Conservation (phyloP, 2,113 vertebrate species). For the Scatophagus argus region DNA sequence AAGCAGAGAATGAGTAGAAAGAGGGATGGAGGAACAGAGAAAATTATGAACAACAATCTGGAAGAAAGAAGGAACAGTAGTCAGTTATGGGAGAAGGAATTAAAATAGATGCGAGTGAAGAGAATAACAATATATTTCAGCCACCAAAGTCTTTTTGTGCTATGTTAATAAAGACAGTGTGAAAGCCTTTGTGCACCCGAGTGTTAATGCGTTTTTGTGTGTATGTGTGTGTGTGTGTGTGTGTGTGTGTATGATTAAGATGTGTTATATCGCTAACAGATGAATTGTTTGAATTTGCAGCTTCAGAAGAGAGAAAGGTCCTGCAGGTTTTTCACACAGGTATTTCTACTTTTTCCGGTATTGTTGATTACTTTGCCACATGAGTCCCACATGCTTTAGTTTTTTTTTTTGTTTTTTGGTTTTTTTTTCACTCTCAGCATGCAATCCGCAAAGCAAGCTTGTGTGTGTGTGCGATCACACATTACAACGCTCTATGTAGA, state of each 20-base stretch:
- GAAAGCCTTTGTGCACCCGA: constrained; percentile 20
- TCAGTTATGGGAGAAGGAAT: neutral
- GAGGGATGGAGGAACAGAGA: constrained; percentile 8
- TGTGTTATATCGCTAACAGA: constrained; percentile 73
- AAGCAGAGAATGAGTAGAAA: constrained; percentile 43
- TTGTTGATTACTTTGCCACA: constrained; percentile 65
- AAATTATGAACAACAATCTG: constrained; percentile 26
- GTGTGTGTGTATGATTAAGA: constrained; percentile 39
- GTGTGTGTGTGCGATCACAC: constrained; percentile 43
- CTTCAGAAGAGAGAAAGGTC: constrained; percentile 86
- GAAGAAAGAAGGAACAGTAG: constrained; percentile 6
- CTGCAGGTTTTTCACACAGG: constrained; percentile 84
- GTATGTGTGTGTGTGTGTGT: neutral
- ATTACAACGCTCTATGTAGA: constrained; percentile 16
- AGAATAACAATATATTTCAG: constrained; percentile 40
- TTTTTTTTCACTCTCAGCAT: constrained; percentile 64
- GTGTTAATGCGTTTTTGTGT: constrained; percentile 3
- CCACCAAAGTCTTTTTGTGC: constrained; percentile 17
- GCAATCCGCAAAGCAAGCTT: constrained; percentile 46
- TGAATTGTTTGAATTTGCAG: constrained; percentile 81
- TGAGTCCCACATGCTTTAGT: constrained; percentile 25
- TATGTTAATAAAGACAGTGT: constrained; percentile 51
- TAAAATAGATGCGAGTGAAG: constrained; percentile 6
- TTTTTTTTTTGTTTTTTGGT: constrained; percentile 21
- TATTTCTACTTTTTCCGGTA: constrained; percentile 73